Evolutionary conservation across 2,113 vertebrate genomes (phyloP).

Genomic region (Pantherophis guttatus): DNA sequence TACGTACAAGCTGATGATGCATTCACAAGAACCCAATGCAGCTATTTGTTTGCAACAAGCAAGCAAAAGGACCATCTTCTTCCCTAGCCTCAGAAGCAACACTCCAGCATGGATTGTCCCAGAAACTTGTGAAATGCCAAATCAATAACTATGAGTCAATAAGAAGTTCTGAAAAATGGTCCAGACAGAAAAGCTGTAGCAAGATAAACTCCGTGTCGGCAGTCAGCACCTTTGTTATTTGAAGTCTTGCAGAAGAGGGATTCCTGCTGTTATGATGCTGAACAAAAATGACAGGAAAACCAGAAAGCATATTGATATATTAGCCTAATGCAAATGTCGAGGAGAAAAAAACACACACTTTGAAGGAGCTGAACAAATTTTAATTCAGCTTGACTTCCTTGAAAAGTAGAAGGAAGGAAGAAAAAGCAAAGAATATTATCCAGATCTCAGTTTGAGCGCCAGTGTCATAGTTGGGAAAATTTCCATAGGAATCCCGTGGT

Average conservation of each 20-base stretch:
- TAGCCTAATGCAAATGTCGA: not conserved
- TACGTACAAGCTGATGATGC: not conserved
- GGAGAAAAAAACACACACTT: not conserved
- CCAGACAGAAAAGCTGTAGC: not conserved
- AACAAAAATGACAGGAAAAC: constrained; percentile 4
- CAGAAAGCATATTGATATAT: not conserved
- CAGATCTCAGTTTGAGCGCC: not conserved
- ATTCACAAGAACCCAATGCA: not conserved
- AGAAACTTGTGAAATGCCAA: not conserved
- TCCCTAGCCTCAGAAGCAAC: not conserved
- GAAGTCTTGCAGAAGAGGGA: not conserved
- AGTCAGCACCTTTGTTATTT: not conserved
- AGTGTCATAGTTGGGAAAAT: not conserved
- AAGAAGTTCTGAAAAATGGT: not conserved
- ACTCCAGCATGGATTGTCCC: not conserved
- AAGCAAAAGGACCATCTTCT: no score
- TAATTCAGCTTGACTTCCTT: not conserved
- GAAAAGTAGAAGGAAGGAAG: not conserved
- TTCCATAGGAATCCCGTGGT: not conserved
- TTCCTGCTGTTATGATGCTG: not conserved
- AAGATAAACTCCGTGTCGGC: not conserved
- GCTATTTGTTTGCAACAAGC: no score
- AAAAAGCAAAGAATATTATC: not conserved
- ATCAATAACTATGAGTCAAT: not conserved
- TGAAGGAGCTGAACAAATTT: not conserved